phyloP scores from a whole-genome alignment of 2,797 vertebrate genomes.

The Pygocentrus nattereri region DNA sequence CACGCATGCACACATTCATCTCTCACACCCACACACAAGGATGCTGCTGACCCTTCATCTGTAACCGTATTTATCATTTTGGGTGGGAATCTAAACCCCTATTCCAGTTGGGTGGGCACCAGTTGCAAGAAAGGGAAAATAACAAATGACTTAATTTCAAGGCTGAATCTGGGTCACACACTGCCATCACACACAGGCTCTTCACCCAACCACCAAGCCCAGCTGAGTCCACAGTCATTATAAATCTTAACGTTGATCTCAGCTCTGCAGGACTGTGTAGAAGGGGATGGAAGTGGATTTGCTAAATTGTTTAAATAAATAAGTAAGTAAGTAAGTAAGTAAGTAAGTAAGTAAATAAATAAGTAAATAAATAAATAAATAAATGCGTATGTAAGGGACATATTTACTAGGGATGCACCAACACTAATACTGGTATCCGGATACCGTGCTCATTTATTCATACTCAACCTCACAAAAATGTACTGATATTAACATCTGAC shows the following conservation, averaged over 20 bases:
- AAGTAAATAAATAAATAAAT: no score
- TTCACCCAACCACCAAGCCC: conserved; percentile 51
- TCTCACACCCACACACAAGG: neutral
- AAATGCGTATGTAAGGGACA: neutral
- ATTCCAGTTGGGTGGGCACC: conserved; percentile 81
- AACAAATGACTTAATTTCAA: conserved; percentile 83
- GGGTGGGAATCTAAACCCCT: conserved; percentile 75
- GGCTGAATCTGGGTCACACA: conserved; percentile 78
- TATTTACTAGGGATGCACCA: no score
- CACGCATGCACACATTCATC: no score
- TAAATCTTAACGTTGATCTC: conserved; percentile 66
- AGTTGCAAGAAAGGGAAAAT: conserved; percentile 73
- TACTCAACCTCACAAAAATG: no score
- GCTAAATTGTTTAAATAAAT: conserved; percentile 18
- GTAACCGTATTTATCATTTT: conserved; percentile 81
- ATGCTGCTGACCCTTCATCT: conserved; percentile 62
- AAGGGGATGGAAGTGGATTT: neutral
- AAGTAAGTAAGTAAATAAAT: no score
- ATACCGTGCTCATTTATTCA: no score
- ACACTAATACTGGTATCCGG: no score
- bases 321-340: no score
- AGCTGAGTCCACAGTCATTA: conserved; percentile 61
- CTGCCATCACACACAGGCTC: conserved; percentile 51
- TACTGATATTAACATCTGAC: no score
- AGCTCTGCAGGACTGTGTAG: conserved; percentile 46